phyloP scores from a whole-genome alignment of 2,113 vertebrate species.

The Hylia prasina region DNA sequence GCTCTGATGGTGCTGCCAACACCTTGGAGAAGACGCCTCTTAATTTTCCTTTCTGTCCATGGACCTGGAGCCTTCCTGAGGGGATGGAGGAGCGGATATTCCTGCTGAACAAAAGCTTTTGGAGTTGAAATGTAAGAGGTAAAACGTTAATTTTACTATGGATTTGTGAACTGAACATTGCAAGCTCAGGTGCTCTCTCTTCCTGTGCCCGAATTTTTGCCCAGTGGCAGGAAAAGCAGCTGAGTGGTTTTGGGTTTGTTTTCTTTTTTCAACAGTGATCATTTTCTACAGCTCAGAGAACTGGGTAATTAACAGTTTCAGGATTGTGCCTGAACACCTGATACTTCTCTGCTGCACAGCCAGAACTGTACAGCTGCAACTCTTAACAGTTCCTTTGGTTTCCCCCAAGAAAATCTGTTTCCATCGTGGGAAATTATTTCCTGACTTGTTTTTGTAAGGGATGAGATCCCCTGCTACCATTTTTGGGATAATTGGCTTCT shows the following conservation, averaged over 20 bases:
- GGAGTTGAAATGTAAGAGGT: background rate
- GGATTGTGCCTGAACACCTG: background rate
- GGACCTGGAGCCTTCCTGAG: background rate
- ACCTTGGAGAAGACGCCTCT: background rate
- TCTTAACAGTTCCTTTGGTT: background rate
- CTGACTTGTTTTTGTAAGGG: background rate
- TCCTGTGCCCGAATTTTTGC: accelerated
- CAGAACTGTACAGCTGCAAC: background rate
- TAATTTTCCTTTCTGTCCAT: accelerated
- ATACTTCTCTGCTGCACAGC: background rate
- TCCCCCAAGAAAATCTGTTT: background rate
- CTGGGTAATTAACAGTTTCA: background rate
- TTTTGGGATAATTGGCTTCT: background rate
- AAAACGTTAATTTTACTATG: background rate
- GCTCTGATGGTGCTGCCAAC: background rate
- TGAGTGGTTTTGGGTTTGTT: background rate
- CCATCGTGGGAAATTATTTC: background rate
- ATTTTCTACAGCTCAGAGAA: background rate
- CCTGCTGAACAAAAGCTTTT: background rate
- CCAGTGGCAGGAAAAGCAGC: background rate
- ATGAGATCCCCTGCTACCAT: background rate
- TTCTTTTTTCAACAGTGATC: too few relatives aligned
- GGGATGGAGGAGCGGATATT: background rate
- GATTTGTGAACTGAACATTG: background rate
- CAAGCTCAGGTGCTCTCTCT: background rate